These are phyloP conservation scores for Callipepla squamata DNA, from an alignment of 2,113 vertebrate species.

Conservation along the genomic window DNA sequence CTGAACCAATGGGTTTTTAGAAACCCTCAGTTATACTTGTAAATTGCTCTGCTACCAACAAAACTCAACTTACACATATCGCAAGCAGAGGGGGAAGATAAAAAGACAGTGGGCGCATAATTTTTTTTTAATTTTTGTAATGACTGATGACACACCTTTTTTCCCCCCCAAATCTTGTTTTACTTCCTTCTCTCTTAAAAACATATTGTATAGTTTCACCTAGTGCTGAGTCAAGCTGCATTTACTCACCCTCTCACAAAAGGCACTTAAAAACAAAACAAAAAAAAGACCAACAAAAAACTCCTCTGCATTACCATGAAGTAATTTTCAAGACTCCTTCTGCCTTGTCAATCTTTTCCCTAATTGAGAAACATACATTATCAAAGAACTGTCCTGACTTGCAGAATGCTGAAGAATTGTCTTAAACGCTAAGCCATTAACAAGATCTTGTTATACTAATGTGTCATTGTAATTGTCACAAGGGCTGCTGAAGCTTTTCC, in stretches of 20 bases:
- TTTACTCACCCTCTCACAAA: constrained; percentile 14
- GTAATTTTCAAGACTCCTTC: constrained; percentile 27
- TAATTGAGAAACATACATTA: constrained; percentile 39
- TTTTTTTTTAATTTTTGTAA: neutral
- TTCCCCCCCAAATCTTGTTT: neutral
- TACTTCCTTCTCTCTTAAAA: neutral
- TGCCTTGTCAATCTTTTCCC: constrained; percentile 44
- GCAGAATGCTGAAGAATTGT: constrained; percentile 46
- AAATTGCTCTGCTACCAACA: neutral
- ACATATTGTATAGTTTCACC: neutral
- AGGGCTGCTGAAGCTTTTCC: neutral
- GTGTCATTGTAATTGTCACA: neutral
- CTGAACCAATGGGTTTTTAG: neutral
- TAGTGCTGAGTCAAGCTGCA: constrained; percentile 15
- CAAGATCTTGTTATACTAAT: constrained; percentile 31
- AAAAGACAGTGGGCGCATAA: neutral
- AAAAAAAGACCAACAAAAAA: neutral
- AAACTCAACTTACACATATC: neutral
- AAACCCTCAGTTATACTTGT: neutral
- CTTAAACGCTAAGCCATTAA: constrained; percentile 52
- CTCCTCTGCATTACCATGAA: neutral
- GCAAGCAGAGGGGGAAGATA: neutral
- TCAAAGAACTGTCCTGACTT: constrained; percentile 38
- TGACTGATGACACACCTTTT: neutral
- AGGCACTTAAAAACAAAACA: neutral